A percentile compares a stretch with the other conserved stretches of the same genome.
These are phyloP conservation scores for Squalus acanthias DNA, from an alignment of 2,797 vertebrate genomes.

Conservation along the genomic window DNA sequence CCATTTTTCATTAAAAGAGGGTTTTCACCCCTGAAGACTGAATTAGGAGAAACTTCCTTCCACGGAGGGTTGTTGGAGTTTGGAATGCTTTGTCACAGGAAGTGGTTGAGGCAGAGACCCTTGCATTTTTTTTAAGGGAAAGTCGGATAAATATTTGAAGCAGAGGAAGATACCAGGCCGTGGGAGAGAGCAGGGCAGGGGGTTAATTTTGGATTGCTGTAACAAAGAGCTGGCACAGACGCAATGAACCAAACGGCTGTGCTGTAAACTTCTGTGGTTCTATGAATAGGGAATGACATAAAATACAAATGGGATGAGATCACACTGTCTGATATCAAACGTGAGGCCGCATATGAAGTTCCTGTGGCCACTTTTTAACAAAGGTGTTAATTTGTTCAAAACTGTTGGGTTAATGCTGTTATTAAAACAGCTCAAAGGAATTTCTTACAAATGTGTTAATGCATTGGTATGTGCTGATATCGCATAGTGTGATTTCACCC, in stretches of 20 bases:
- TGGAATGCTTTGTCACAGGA: neutral
- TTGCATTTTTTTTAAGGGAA: neutral
- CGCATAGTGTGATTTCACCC: neutral
- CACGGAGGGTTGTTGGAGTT: neutral
- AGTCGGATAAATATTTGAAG: neutral
- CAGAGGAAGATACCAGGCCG: neutral
- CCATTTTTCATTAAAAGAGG: neutral
- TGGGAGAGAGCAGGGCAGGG: neutral
- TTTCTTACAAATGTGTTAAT: neutral
- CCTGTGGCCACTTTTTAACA: neutral
- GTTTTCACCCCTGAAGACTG: neutral
- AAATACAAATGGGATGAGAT: neutral
- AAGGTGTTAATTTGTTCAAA: neutral
- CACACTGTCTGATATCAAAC: neutral
- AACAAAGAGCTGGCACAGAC: neutral
- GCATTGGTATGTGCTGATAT: neutral
- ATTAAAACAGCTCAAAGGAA: neutral
- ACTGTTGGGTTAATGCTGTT: neutral
- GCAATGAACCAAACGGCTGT: neutral
- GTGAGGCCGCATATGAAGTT: neutral
- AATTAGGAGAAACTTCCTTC: neutral
- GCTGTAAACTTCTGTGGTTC: neutral
- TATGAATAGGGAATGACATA: neutral
- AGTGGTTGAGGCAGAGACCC: neutral
- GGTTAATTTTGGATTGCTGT: neutral